A percentile compares a stretch with the other conserved stretches of the same genome.
Conservation (phyloP, 2,888 invertebrate species). For the Tridacna gigas region DNA sequence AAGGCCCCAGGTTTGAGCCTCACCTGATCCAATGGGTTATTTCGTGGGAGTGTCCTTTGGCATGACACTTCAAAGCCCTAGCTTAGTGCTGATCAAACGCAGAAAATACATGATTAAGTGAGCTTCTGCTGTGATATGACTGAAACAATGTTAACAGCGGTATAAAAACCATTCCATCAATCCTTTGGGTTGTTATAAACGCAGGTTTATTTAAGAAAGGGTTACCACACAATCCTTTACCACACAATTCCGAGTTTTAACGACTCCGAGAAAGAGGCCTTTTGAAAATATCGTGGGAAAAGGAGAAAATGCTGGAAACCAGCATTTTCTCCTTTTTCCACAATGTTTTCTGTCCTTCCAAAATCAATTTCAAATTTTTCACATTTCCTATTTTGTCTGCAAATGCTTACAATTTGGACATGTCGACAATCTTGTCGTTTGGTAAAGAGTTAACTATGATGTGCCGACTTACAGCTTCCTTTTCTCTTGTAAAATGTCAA, state of each 20-base stretch:
- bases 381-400: no score
- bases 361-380: no score
- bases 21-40: no score
- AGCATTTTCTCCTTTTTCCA: background rate
- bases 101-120: no score
- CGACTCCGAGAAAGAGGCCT: background rate
- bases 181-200: background rate
- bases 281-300: background rate
- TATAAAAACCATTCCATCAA: no score
- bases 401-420: no score
- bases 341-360: background rate
- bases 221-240: background rate
- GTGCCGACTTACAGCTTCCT: slow-evolving; percentile 76
- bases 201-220: background rate
- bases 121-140: no score
- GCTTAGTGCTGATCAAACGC: no score
- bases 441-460: background rate
- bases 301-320: background rate
- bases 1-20: no score
- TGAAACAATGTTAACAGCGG: no score
- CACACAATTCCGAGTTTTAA: background rate
- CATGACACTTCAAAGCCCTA: no score
- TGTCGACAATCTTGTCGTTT: background rate
- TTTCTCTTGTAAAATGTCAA: slow-evolving; percentile 85
- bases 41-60: no score